Evolutionary conservation across 1,140 invertebrate species (phyloP).

Genomic region (Tenebrio molitor): DNA sequence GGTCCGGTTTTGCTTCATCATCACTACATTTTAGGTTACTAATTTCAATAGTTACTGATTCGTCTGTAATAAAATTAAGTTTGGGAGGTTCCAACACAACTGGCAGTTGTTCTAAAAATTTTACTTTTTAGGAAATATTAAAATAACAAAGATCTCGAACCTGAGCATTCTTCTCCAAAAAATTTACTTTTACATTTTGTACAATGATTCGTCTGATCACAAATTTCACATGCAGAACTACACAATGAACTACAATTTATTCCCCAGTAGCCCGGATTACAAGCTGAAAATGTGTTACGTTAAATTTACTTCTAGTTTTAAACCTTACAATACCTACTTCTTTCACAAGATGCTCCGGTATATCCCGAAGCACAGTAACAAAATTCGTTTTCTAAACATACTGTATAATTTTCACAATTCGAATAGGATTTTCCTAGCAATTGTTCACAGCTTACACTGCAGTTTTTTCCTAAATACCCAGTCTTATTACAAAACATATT

Average conservation of each 20-base stretch:
- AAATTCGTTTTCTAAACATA: neutral
- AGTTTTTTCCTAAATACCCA: neutral
- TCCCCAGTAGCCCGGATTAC: neutral
- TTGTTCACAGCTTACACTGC: neutral
- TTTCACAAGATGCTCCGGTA: neutral
- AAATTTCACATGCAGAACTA: neutral
- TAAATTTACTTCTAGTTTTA: neutral
- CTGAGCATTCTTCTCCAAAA: neutral
- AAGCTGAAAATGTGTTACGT: neutral
- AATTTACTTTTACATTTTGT: neutral
- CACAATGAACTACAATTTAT: neutral
- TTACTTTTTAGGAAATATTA: neutral
- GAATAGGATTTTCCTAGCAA: neutral
- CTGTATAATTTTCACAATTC: conserved; percentile 7
- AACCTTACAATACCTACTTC: neutral
- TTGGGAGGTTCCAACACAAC: neutral
- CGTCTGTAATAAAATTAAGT: neutral
- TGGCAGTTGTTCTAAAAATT: neutral
- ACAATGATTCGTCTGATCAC: neutral
- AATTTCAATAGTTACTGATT: neutral
- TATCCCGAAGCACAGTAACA: conserved; percentile 4
- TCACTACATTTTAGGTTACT: neutral
- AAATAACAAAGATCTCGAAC: too few relatives aligned
- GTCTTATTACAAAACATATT: neutral
- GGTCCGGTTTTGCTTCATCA: neutral